phyloP scores from a whole-genome alignment of 2,888 invertebrate species.

The Epirrita christyi region DNA sequence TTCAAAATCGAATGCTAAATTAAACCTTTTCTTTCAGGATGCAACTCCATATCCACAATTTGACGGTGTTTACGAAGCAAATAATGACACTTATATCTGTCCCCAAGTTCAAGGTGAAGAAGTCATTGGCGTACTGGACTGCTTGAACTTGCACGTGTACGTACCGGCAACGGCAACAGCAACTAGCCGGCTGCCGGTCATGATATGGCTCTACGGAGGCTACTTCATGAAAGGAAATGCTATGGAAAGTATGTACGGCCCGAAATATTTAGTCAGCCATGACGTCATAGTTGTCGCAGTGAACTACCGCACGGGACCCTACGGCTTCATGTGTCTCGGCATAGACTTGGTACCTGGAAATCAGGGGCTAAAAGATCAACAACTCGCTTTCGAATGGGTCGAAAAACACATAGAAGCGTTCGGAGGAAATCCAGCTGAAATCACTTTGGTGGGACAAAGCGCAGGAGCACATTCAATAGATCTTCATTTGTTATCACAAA shows the following conservation, averaged over 20 bases:
- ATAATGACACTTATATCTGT: conserved; percentile 54
- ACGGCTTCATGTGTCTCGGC: conserved; percentile 65
- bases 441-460: conserved; percentile 59
- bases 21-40: conserved; percentile 42
- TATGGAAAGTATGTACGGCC: conserved; percentile 45
- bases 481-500: conserved; percentile 53
- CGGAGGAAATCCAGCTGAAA: conserved; percentile 57
- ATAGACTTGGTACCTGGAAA: conserved; percentile 59
- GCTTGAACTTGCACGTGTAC: conserved; percentile 57
- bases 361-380: conserved; percentile 65
- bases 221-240: conserved; percentile 46
- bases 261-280: conserved; percentile 56
- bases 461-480: conserved; percentile 59
- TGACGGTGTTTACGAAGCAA: conserved; percentile 52
- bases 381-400: conserved; percentile 59
- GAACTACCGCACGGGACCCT: conserved; percentile 60
- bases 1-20: background rate
- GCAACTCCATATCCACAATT: conserved; percentile 48
- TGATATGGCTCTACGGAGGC: conserved; percentile 62
- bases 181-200: conserved; percentile 53
- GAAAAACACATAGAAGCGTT: conserved; percentile 59
- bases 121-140: conserved; percentile 50
- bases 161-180: conserved; percentile 50
- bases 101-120: conserved; percentile 51
- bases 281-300: conserved; percentile 59